Base-by-base conservation (phyloP, 2,113 vertebrate species). In the Ophiodon elongatus region DNA sequence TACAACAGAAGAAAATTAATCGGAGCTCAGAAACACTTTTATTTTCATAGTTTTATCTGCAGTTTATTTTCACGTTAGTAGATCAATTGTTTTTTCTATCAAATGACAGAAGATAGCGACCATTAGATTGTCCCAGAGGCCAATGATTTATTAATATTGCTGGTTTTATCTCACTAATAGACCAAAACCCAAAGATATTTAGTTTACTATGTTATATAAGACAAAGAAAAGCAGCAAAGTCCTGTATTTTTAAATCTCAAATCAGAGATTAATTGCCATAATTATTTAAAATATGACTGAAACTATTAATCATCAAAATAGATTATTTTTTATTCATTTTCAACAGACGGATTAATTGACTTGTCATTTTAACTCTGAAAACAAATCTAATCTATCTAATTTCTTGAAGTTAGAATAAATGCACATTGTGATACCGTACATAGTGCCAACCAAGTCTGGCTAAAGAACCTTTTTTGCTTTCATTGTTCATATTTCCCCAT, bases 401-500 rank as follows among this genome's bases (percentile, higher is more conserved):
- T 17, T 47, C 8, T 74, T 45, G 8, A 43, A 43, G n/a, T 71
- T 11, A 19, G 5, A 72, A 31, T 6, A 31, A 15, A 60, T 39
- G 10, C 57, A 7, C 13, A 45, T 31, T 59, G n/a, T 27, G 8
- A 57, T 13, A 72, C 15, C 8, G 0, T 47, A 6, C 6, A 1
- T 50, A 60, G 8, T 50, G 41, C 21, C 0, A 6, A 70, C 54
- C 59, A 76, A 64, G 33, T 50, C 23, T 45, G 11, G 31, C 57
- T 29, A 29, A 25, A 71, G n/a, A 69, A 63, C 52, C 23, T 4
- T 13, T 73, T 85, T 75, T 50, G 6, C 35, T 43, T 50, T 71
- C 71, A 68, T 73, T 71, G 74, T 76, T 81, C 63, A 69, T 23
- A 57, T 80, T 76, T 87, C 66, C 52, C n/a, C 45, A 15, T 7